Percentiles rank a stretch among this genome's conserved stretches.
Conservation (phyloP, 2,888 invertebrate genomes). For the Timandra comae region DNA sequence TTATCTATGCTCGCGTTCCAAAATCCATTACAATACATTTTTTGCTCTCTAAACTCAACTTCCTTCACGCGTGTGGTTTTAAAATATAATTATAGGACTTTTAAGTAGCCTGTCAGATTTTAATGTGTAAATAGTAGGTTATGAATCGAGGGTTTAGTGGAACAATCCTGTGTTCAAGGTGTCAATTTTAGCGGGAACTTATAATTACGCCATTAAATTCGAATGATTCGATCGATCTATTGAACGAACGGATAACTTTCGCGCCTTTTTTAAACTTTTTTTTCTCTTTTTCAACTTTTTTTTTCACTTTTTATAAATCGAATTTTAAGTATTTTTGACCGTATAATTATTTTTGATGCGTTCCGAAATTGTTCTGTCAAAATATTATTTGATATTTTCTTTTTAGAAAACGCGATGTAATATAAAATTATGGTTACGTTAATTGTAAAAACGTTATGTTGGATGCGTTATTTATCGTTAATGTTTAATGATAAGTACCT, state of each 20-base stretch:
- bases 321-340: conserved; percentile 38
- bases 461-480: no score
- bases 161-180: conserved; percentile 55
- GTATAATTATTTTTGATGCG: conserved; percentile 56
- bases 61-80: conserved; percentile 52
- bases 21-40: conserved; percentile 60
- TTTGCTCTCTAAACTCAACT: conserved; percentile 36
- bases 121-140: conserved; percentile 74
- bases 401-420: conserved; percentile 3
- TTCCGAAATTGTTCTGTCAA: conserved; percentile 51
- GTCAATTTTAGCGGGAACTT: conserved; percentile 65
- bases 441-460: no score
- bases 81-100: conserved; percentile 66
- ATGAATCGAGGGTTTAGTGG: conserved; percentile 25
- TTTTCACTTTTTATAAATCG: conserved; percentile 35
- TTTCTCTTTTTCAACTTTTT: no score
- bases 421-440: conserved; percentile 6
- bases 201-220: conserved; percentile 70
- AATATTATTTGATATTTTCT: conserved; percentile 40
- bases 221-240: conserved; percentile 57
- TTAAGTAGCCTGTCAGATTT: conserved; percentile 68
- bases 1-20: conserved; percentile 49
- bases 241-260: conserved; percentile 47
- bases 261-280: no score
- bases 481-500: no score